Evolutionary conservation across 2,797 vertebrate genomes (phyloP), one percentile per base, ranked within the genome.

Genomic region (Anguilla obscura): DNA sequence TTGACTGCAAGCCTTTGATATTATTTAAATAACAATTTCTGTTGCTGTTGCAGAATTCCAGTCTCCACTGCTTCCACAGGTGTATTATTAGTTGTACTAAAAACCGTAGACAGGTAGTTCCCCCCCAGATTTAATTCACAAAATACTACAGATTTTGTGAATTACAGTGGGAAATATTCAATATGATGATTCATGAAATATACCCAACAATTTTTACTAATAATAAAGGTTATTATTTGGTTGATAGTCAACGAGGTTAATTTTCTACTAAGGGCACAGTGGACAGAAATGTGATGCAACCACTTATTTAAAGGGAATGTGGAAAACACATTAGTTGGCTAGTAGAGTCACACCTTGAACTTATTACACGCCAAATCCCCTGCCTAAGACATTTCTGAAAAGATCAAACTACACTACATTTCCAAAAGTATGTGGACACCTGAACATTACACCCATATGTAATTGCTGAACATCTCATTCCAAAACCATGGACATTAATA

Each of bases 1-100:
- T 33, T 85, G 86, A 86, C 87, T 89, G 84, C 88, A 84, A 63
- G 86, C 84, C 40, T 79, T 89, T 90, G 89, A 88, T 88, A 83
- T 88, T 33, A 90, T 87, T 86, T 90, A 83, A 69, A 84, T 71
- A 33, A 40, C 82, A 88, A 56, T 87, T 85, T 87, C 88, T 88
- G 85, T 88, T 88, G 27, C n/a, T 79, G 83, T 86, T 88, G 63
- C 84, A 71, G 30, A 9, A 16, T 85, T 18, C 83, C 83, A 56
- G n/a, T 4, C 10, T 30, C 56, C 56, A 54, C 50, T 54, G 83
- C 27, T 56, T 56, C 52, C 52, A 85, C 79, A 63, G 40, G 50
- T 54, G 54, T 30, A 82, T 66, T 40, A 40, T 40, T 40, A 83
- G 50, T 8, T 66, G 52, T 24, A 50, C 82, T 85, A 52, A 52